Evolutionary conservation across 2,113 vertebrate species (phyloP).

Genomic region (Megaleporinus macrocephalus): DNA sequence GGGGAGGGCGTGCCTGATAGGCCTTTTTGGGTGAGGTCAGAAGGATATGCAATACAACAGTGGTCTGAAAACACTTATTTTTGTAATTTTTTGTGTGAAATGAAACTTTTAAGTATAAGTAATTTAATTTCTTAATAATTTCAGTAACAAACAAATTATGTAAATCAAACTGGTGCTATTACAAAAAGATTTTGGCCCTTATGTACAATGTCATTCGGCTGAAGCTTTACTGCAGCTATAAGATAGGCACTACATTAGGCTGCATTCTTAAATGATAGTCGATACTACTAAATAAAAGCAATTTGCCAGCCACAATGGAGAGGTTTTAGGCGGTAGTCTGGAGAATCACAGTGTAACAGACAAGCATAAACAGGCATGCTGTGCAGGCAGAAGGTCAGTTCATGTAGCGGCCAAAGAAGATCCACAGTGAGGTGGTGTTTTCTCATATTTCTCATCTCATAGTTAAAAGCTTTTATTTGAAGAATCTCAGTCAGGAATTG

Average conservation of each 20-base stretch:
- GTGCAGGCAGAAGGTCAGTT: background rate
- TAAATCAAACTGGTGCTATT: background rate
- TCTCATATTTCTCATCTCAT: too few species aligned
- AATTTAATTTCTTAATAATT: too few species aligned
- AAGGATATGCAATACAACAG: slow-evolving; percentile 5
- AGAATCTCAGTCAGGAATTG: background rate
- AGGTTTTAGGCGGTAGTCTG: too few species aligned
- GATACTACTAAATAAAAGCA: too few species aligned
- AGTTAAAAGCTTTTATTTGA: background rate
- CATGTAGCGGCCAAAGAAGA: background rate
- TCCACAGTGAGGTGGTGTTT: background rate
- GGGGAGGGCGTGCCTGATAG: slow-evolving; percentile 1
- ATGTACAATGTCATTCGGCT: too few species aligned
- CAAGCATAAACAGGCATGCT: background rate
- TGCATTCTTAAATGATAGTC: too few species aligned
- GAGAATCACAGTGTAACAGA: background rate
- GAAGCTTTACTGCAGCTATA: too few species aligned
- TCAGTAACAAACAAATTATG: background rate
- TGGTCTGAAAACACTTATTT: background rate
- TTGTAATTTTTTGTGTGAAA: too few species aligned
- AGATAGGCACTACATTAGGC: too few species aligned
- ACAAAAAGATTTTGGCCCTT: too few species aligned
- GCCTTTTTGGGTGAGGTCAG: background rate
- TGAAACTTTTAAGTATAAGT: too few species aligned
- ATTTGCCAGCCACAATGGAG: too few species aligned